Percentiles rank a stretch among this genome's conserved stretches.
These are phyloP conservation scores for Nymphalis c-album DNA, from an alignment of 2,888 invertebrate genomes.

Conservation along the genomic window DNA sequence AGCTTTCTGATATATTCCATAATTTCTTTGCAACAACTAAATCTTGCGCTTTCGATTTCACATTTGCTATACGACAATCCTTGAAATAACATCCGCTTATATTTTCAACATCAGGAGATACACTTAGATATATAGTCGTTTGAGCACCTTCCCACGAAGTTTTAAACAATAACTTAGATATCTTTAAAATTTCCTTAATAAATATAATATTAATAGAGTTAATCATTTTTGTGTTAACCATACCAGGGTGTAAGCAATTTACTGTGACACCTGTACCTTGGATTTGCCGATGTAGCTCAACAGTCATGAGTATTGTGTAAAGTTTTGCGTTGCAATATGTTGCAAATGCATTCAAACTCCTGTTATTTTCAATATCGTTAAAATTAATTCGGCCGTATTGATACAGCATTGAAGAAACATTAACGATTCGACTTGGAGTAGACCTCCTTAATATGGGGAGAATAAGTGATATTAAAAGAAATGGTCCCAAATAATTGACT, in stretches of 20 bases:
- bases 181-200: conserved; percentile 61
- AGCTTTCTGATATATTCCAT: conserved; percentile 84
- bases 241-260: conserved; percentile 91
- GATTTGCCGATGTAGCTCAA: conserved; percentile 85
- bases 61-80: conserved; percentile 71
- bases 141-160: conserved; percentile 65
- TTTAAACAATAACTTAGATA: conserved; percentile 48
- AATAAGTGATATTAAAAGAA: conserved; percentile 84
- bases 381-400: conserved; percentile 44
- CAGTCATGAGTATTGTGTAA: conserved; percentile 54
- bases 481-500: conserved; percentile 82
- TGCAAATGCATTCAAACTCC: conserved; percentile 1
- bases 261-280: conserved; percentile 86
- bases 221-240: conserved; percentile 85
- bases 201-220: conserved; percentile 58
- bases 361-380: conserved; percentile 38
- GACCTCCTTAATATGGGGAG: conserved; percentile 58
- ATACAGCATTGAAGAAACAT: conserved; percentile 54
- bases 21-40: conserved; percentile 78
- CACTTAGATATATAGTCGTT: conserved; percentile 80
- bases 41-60: conserved; percentile 71
- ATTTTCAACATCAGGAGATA: conserved; percentile 76
- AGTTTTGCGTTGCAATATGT: conserved; percentile 22
- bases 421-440: conserved; percentile 54
- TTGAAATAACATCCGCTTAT: conserved; percentile 84